Percentiles rank a stretch among this genome's conserved stretches.
Evolutionary conservation across 2,888 invertebrate species (phyloP).

Genomic region (Noctua comes): DNA sequence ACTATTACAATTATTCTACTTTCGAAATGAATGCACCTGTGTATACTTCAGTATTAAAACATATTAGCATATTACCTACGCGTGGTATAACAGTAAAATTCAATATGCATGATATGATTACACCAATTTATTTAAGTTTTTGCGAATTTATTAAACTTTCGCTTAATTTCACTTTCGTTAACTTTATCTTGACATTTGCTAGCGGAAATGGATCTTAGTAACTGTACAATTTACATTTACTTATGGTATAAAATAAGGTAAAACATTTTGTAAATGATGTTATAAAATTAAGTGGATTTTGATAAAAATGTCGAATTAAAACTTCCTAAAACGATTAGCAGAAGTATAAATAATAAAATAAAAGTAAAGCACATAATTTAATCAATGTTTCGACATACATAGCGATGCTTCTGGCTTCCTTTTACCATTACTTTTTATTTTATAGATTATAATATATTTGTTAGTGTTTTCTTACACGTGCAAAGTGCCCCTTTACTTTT

Average conservation of each 20-base stretch:
- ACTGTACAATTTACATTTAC: constrained; percentile 36
- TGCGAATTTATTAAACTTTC: constrained; percentile 40
- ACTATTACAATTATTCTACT: not conserved
- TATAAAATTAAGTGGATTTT: constrained; percentile 21
- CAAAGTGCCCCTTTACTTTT: constrained; percentile 5
- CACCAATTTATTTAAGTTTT: not conserved
- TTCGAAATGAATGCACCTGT: constrained; percentile 2
- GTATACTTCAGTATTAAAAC: not conserved
- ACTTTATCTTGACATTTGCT: constrained; percentile 45
- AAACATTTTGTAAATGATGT: constrained; percentile 31
- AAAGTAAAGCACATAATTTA: constrained; percentile 40
- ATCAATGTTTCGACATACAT: constrained; percentile 2
- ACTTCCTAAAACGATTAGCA: constrained; percentile 45
- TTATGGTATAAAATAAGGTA: constrained; percentile 34
- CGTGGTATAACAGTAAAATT: not conserved
- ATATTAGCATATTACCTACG: not conserved
- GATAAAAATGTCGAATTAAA: constrained; percentile 23
- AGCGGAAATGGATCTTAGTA: constrained; percentile 45
- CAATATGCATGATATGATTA: not conserved
- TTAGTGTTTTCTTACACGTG: constrained; percentile 30
- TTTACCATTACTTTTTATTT: constrained; percentile 9
- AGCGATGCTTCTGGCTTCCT: constrained; percentile 22
- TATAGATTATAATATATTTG: not conserved
- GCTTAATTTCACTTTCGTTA: constrained; percentile 40
- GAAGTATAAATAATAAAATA: constrained; percentile 26